Evolutionary conservation across 1,140 invertebrate genomes (phyloP), one percentile per base, ranked within the genome.

Genomic region (Magallana ariakensis): DNA sequence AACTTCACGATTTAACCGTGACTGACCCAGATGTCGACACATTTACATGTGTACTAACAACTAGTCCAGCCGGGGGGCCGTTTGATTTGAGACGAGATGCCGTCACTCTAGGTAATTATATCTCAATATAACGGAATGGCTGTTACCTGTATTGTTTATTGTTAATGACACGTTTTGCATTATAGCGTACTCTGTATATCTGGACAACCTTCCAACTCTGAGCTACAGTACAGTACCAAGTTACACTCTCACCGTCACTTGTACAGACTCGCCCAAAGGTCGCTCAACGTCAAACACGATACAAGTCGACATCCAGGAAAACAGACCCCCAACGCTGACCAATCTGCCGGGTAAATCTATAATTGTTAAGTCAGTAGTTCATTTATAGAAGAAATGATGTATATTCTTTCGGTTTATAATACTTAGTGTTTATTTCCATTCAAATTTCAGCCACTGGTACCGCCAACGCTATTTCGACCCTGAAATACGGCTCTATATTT

Each of bases 231-330:
- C 22, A 19, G 53, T 55, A 2, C 87, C 80, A 13, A 57, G n/a
- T 11, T 83, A 85, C 16, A 80, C 57, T 19, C 26, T 88, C 0
- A 88, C 84, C 2, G 75, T 88, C 56, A 86, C 75, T 7, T 88
- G 87, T 58, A 85, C 84, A 7, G 87, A 88, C 60, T 70, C 55
- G 19, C 60, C 84, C n/a, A 55, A 53, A 26, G 87, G 87, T 10
- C 66, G 58, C 19, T 85, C 70, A 16, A 33, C 70, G 9, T 46
- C 26, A n/a, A 33, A 46, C n/a, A 46, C 81, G 13, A 53, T 88
- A n/a, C 56, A 19, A 15, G 81, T 88, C 16, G 84, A 85, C 54
- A 58, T 88, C 19, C n/a, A 85, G 22, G 84, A 88, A 62, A 88
- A 88, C 57, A 82, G 87, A 60, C 84, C 84, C 16, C 84, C 87